phyloP scores from a whole-genome alignment of 2,113 vertebrate genomes.

The Numenius arquata region DNA sequence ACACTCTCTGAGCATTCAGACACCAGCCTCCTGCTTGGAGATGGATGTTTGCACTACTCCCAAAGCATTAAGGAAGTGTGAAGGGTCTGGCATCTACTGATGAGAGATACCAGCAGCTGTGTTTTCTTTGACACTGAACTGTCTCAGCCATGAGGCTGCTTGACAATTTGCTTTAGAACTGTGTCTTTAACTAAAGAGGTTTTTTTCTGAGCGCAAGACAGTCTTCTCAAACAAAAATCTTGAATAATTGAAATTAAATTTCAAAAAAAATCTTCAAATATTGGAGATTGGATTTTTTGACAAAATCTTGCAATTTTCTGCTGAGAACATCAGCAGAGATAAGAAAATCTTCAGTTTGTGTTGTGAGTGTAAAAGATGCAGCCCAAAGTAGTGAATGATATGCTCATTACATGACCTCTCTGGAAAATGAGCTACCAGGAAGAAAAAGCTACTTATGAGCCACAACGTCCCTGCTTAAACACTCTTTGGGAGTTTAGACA shows the following conservation, averaged over 20 bases:
- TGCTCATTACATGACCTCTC: not conserved
- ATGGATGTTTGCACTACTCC: not conserved
- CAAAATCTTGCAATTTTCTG: not conserved
- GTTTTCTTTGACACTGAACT: not conserved
- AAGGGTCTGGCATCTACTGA: not conserved
- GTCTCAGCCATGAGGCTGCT: not conserved
- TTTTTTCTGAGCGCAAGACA: not conserved
- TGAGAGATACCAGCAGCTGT: not conserved
- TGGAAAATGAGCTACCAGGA: not conserved
- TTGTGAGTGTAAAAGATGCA: not conserved
- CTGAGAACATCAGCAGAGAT: not conserved
- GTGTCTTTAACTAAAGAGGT: not conserved
- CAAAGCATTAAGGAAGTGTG: not conserved
- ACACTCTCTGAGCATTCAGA: not conserved
- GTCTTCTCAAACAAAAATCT: not conserved
- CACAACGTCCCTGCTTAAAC: not conserved
- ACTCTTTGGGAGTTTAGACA: not conserved
- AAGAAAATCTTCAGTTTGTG: not conserved
- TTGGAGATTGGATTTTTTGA: not conserved
- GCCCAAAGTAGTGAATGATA: not conserved
- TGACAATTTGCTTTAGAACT: not conserved
- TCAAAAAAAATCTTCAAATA: not conserved
- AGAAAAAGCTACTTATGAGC: conserved; percentile 17
- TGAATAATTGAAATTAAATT: not conserved
- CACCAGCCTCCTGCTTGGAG: not conserved